phyloP scores from a whole-genome alignment of 1,140 invertebrate genomes.

The Calephelis virginiensis region DNA sequence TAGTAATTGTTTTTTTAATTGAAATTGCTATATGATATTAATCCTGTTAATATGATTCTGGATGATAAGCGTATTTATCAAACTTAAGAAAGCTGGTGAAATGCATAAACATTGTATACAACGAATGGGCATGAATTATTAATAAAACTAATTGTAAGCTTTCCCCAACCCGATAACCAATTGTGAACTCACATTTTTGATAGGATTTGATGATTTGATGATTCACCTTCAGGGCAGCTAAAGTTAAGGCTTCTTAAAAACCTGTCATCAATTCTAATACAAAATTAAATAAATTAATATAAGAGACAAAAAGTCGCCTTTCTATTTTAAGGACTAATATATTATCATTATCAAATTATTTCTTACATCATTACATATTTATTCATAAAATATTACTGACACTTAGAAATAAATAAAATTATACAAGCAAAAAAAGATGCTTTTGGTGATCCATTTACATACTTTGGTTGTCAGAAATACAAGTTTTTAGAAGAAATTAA shows the following conservation, averaged over 20 bases:
- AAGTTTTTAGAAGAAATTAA: too few species aligned
- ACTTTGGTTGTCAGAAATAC: too few species aligned
- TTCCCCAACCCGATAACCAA: slow-evolving; percentile 32
- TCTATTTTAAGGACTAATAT: slow-evolving; percentile 3
- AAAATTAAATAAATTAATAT: slow-evolving; percentile 26
- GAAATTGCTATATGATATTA: too few species aligned
- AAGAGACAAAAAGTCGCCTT: slow-evolving; percentile 12
- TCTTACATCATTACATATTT: too few species aligned
- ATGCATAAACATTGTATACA: background rate
- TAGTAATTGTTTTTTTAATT: too few species aligned
- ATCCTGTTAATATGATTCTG: too few species aligned
- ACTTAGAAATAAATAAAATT: too few species aligned
- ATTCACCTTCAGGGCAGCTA: slow-evolving; percentile 40
- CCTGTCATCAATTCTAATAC: slow-evolving; percentile 47
- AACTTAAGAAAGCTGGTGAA: background rate
- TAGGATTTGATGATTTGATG: slow-evolving; percentile 34
- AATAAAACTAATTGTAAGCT: slow-evolving; percentile 31
- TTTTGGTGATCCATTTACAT: too few species aligned
- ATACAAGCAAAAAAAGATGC: too few species aligned
- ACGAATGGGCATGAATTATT: slow-evolving; percentile 17
- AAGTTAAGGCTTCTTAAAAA: slow-evolving; percentile 44
- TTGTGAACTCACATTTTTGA: slow-evolving; percentile 52
- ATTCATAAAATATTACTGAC: too few species aligned
- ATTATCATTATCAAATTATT: background rate
- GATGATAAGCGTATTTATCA: too few species aligned